Evolutionary conservation across 2,888 invertebrate species (phyloP), one percentile per base, ranked within the genome.

Genomic region (Hesperia comma): DNA sequence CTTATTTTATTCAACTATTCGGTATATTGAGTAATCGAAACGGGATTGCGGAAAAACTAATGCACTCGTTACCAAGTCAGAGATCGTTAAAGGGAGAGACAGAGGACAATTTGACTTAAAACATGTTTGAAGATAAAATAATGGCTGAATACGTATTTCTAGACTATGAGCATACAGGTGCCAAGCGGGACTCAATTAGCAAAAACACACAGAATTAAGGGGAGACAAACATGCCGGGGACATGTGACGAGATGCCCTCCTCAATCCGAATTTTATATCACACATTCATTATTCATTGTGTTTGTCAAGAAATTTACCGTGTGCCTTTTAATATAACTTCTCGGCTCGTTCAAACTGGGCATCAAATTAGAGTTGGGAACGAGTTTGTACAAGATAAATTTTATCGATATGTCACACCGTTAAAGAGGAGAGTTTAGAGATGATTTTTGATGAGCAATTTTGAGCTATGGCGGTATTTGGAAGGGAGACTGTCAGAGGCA

Each of bases 281-380:
- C 86, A 82, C 83, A 88, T 89, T 89, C 85, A 87, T 90, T 90
- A 90, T 89, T 88, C 88, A 88, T 89, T 85, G 84, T 87, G 87
- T 91, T 90, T 91, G 90, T 88, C 83, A 87, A 90, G 90, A 87
- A 90, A 89, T 90, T 90, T 88, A 90, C 90, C 87, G 86, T 90
- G 87, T 88, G 86, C 90, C 89, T 92, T 92, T 93, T 93, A 92
- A 93, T 92, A 93, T 93, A 92, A 93, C 86, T 89, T 88, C 83
- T 80, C 80, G 80, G 85, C 74, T 71, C 73, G 73, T 69, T 72
- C 73, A 71, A 77, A 76, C 74, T 69, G 71, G 69, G 73, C 70
- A 86, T 83, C 85, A 87, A 90, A 87, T 87, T 88, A 86, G 87
- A 87, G 87, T 88, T 87, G 72, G 81, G 84, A 86, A 84, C 81